Evolutionary conservation across 2,113 vertebrate species (phyloP).

Genomic region (Otis tarda): DNA sequence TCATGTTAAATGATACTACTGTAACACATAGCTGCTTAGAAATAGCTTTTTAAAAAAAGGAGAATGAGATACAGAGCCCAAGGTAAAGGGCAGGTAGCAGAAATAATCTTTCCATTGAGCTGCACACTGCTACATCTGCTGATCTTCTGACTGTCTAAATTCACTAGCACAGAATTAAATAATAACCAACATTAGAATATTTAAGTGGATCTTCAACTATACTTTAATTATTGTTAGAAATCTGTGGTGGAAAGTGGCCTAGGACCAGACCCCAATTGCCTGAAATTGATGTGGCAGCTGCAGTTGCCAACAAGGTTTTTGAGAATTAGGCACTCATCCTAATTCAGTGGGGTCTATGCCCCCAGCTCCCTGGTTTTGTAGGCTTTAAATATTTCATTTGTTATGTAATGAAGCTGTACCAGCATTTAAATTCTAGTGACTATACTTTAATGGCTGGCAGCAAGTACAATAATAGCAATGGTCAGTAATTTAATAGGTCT

Average conservation of each 20-base stretch:
- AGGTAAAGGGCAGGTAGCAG: not conserved
- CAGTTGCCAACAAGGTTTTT: not conserved
- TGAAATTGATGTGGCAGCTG: not conserved
- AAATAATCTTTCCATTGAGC: not conserved
- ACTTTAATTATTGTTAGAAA: not conserved
- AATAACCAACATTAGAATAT: not conserved
- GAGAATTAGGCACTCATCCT: not conserved
- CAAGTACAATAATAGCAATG: not conserved
- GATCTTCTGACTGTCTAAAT: not conserved
- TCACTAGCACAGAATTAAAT: not conserved
- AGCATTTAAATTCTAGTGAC: not conserved
- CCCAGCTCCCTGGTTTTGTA: not conserved
- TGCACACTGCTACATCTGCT: not conserved
- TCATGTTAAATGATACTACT: not conserved
- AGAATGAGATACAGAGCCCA: not conserved
- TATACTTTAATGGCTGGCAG: not conserved
- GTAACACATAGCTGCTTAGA: not conserved
- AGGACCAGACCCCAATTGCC: not conserved
- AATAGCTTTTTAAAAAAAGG: not conserved
- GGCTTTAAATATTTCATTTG: not conserved
- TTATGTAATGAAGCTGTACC: not conserved
- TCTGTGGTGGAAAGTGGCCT: not conserved
- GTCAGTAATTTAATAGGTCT: not conserved
- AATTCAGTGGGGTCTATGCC: not conserved
- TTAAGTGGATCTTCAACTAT: not conserved